Percentiles rank a stretch among this genome's conserved stretches.
phyloP scores from a whole-genome alignment of 2,888 invertebrate species.

The Lutraria lutraria region DNA sequence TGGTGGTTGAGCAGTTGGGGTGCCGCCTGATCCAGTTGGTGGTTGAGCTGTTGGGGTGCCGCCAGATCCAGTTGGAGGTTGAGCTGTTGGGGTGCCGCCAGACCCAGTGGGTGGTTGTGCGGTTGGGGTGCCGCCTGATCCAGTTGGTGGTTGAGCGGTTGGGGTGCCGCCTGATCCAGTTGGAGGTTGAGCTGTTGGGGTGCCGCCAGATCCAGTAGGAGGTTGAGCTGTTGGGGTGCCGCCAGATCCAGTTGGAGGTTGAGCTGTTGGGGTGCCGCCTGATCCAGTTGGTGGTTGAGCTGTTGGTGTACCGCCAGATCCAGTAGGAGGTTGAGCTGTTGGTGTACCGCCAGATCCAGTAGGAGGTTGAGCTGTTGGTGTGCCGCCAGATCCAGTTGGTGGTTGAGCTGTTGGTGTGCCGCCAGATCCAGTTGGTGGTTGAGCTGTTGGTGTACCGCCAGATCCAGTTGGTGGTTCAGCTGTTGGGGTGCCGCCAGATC shows the following conservation, averaged over 20 bases:
- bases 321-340: slow-evolving; percentile 70
- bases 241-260: slow-evolving; percentile 48
- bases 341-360: slow-evolving; percentile 47
- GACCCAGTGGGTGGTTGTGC: slow-evolving; percentile 56
- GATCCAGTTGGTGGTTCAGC: slow-evolving; percentile 28
- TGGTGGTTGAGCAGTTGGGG: slow-evolving; percentile 62
- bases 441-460: slow-evolving; percentile 52
- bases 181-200: slow-evolving; percentile 57
- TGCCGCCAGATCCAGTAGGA: slow-evolving; percentile 44
- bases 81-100: slow-evolving; percentile 61
- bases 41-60: slow-evolving; percentile 61
- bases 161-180: slow-evolving; percentile 53
- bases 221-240: slow-evolving; percentile 66
- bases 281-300: slow-evolving; percentile 52
- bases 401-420: slow-evolving; percentile 63
- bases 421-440: slow-evolving; percentile 33
- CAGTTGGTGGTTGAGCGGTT: slow-evolving; percentile 57
- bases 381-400: slow-evolving; percentile 28
- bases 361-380: slow-evolving; percentile 53
- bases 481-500: slow-evolving; percentile 47
- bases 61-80: slow-evolving; percentile 51
- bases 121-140: slow-evolving; percentile 59
- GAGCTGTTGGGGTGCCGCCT: slow-evolving; percentile 60
- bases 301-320: slow-evolving; percentile 58
- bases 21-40: slow-evolving; percentile 38